A percentile compares a stretch with the other conserved stretches of the same genome.
Evolutionary conservation across 2,113 vertebrate species (phyloP).

Genomic region (Gavialis gangeticus): DNA sequence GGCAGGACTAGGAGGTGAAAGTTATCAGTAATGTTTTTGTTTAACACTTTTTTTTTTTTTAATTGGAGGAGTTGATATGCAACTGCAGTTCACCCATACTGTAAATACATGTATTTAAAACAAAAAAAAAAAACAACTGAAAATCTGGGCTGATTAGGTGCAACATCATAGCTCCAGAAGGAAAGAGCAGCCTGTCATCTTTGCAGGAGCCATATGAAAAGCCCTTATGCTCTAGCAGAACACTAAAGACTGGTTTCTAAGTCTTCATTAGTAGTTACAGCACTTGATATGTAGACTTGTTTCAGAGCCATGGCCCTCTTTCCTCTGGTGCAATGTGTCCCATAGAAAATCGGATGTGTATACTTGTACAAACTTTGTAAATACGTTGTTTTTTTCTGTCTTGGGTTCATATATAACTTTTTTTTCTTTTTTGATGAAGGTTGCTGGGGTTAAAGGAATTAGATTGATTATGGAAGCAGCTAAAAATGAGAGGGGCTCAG

Average conservation of each 20-base stretch:
- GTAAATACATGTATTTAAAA: conserved; percentile 88
- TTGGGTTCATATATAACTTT: conserved; percentile 82
- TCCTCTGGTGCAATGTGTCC: conserved; percentile 83
- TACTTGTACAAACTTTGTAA: conserved; percentile 91
- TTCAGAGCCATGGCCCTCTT: conserved; percentile 83
- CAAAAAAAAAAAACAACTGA: conserved; percentile 77
- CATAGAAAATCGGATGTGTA: conserved; percentile 87
- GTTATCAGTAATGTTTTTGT: conserved; percentile 81
- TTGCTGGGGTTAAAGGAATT: conserved; percentile 87
- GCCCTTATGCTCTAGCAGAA: conserved; percentile 80
- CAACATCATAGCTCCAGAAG: conserved; percentile 79
- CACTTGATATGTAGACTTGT: conserved; percentile 79
- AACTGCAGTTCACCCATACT: conserved; percentile 82
- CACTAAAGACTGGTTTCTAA: conserved; percentile 81
- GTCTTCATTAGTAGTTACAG: conserved; percentile 79
- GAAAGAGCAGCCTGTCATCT: conserved; percentile 81
- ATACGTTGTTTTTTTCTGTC: conserved; percentile 79
- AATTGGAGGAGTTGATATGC: conserved; percentile 85
- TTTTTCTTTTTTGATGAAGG: conserved; percentile 82
- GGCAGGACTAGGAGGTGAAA: conserved; percentile 83
- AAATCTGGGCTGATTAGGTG: conserved; percentile 82
- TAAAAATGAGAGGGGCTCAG: conserved; percentile 88
- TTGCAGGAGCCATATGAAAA: conserved; percentile 80
- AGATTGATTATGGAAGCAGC: conserved; percentile 86
- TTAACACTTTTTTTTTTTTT: conserved; percentile 70